Percentiles rank a stretch among this genome's conserved stretches.
These are phyloP conservation scores for Aspidapion aeneum DNA, from an alignment of 2,888 invertebrate genomes.

Conservation along the genomic window DNA sequence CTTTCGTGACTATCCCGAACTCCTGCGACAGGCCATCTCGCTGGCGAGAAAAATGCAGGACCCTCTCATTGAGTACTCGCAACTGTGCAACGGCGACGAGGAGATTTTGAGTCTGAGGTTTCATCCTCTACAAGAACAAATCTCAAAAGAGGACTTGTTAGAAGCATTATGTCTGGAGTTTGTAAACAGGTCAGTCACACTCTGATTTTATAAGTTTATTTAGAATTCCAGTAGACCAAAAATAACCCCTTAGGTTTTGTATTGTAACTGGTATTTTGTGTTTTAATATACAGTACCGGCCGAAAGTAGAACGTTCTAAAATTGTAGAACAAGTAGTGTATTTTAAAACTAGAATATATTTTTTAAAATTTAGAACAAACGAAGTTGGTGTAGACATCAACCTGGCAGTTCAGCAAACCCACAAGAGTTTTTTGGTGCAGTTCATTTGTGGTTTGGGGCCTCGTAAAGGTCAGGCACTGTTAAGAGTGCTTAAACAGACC, in stretches of 20 bases:
- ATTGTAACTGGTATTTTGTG: too few relatives aligned
- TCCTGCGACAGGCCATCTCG: slow-evolving; percentile 90
- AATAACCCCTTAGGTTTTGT: too few relatives aligned
- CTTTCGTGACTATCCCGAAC: slow-evolving; percentile 88
- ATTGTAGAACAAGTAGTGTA: too few relatives aligned
- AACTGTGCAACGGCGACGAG: slow-evolving; percentile 93
- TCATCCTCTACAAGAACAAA: slow-evolving; percentile 80
- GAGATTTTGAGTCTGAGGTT: slow-evolving; percentile 94
- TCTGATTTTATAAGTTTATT: too few relatives aligned
- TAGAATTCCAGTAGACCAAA: too few relatives aligned
- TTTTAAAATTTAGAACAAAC: slow-evolving; percentile 78
- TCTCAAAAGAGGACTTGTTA: slow-evolving; percentile 80
- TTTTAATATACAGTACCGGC: too few relatives aligned
- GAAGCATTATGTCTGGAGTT: slow-evolving; percentile 86
- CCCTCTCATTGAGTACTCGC: slow-evolving; percentile 93
- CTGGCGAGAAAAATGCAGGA: slow-evolving; percentile 91
- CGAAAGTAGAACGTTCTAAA: too few relatives aligned
- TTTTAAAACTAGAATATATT: too few relatives aligned
- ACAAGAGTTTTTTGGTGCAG: slow-evolving; percentile 87
- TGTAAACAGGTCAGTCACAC: slow-evolving; percentile 70
- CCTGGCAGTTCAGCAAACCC: slow-evolving; percentile 82
- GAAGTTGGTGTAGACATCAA: slow-evolving; percentile 99
- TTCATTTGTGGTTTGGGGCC: slow-evolving; percentile 97
- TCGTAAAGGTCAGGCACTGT: slow-evolving; percentile 83
- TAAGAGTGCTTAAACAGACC: slow-evolving; percentile 84